phyloP scores from a whole-genome alignment of 2,113 vertebrate species.

The Diphyllodes magnificus region DNA sequence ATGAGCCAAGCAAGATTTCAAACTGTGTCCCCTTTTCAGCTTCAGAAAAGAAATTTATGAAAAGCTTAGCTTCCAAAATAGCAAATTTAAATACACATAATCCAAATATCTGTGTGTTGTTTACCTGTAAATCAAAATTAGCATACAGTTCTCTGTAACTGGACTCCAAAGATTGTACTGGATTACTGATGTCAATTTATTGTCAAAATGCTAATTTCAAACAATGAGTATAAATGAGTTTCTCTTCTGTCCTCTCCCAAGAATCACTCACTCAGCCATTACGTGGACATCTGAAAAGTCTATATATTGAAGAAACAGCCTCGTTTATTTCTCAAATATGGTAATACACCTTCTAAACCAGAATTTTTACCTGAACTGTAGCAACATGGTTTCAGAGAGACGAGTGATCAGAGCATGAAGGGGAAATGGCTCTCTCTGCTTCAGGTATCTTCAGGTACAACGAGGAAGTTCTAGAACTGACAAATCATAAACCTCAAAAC shows the following conservation, averaged over 20 bases:
- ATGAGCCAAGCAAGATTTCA: neutral
- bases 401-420: neutral
- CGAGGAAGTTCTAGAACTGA: neutral
- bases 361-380: neutral
- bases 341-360: neutral
- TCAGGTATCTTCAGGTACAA: neutral
- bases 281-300: neutral
- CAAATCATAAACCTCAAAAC: neutral
- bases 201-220: neutral
- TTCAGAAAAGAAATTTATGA: neutral
- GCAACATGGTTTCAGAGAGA: neutral
- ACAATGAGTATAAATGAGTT: neutral
- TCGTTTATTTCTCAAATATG: neutral
- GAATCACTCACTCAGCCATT: neutral
- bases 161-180: neutral
- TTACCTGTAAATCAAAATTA: neutral
- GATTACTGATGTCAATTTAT: neutral
- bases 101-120: neutral
- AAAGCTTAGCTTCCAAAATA: neutral
- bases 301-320: neutral
- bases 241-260: neutral
- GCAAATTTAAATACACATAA: neutral
- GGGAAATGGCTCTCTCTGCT: neutral
- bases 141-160: neutral
- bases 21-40: neutral